Evolutionary conservation across 2,113 vertebrate species (phyloP).

Genomic region (Coracopsis vasa): DNA sequence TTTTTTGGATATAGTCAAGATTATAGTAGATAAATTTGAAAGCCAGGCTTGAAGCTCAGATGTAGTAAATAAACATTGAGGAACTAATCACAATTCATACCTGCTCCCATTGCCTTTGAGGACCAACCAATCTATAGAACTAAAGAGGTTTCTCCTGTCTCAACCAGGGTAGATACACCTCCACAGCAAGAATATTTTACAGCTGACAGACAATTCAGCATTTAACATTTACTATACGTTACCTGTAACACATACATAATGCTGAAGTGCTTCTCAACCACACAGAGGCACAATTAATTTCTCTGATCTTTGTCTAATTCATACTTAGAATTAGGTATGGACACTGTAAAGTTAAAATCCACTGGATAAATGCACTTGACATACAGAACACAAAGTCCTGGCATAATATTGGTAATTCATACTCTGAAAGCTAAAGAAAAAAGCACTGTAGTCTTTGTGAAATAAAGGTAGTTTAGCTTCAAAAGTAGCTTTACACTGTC

Average conservation of each 20-base stretch:
- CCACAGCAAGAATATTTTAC: not conserved
- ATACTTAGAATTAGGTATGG: not conserved
- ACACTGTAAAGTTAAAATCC: not conserved
- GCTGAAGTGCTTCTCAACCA: not conserved
- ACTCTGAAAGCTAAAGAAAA: not conserved
- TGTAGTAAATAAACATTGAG: not conserved
- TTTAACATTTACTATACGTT: not conserved
- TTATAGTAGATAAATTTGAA: not conserved
- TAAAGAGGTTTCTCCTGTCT: not conserved
- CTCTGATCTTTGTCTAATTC: not conserved
- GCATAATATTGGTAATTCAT: not conserved
- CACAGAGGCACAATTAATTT: not conserved
- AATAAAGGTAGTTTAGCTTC: not conserved
- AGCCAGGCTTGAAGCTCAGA: not conserved
- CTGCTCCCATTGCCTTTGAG: constrained; percentile 54
- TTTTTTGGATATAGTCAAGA: not conserved
- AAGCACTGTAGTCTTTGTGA: not conserved
- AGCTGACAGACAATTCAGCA: not conserved
- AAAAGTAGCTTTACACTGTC: not conserved
- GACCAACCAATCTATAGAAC: not conserved
- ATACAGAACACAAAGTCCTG: not conserved
- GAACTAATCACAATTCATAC: not conserved
- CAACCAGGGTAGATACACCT: not conserved
- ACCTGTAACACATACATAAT: not conserved
- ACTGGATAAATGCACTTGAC: not conserved